phyloP scores from a whole-genome alignment of 2,113 vertebrate species.

The Sakesphorus luctuosus region DNA sequence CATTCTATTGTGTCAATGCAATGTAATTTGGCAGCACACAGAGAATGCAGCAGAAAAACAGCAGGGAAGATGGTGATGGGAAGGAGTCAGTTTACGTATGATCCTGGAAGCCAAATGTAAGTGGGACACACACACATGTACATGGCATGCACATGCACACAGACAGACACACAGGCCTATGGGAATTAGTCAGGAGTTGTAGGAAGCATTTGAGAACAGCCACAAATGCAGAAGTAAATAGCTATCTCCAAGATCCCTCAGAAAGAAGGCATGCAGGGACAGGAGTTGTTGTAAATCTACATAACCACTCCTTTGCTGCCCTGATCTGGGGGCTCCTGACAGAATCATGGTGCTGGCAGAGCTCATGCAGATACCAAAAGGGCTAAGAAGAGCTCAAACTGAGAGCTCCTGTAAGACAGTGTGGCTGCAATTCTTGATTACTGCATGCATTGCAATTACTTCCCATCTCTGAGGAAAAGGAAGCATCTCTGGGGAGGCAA shows the following conservation, averaged over 20 bases:
- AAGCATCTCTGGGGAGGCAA: not conserved
- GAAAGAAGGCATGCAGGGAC: not conserved
- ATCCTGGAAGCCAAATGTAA: not conserved
- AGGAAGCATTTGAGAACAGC: not conserved
- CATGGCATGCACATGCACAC: not conserved
- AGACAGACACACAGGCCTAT: fast-evolving
- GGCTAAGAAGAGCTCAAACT: not conserved
- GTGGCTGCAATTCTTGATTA: not conserved
- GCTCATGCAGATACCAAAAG: not conserved
- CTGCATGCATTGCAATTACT: not conserved
- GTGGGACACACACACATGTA: not conserved
- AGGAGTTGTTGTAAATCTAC: not conserved
- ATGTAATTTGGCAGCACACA: conserved; percentile 42
- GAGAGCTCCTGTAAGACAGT: not conserved
- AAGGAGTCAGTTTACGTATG: not conserved
- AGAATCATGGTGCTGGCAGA: not conserved
- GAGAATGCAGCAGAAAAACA: conserved; percentile 40
- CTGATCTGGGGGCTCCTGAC: not conserved
- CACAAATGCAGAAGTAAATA: not conserved
- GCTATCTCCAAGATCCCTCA: not conserved
- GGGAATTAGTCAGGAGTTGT: not conserved
- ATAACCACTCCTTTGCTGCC: not conserved
- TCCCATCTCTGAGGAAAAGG: not conserved
- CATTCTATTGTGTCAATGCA: conserved; percentile 3
- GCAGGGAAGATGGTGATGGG: not conserved